These are phyloP conservation scores for Yponomeuta plumbellus DNA, from an alignment of 2,888 invertebrate species.

Conservation along the genomic window DNA sequence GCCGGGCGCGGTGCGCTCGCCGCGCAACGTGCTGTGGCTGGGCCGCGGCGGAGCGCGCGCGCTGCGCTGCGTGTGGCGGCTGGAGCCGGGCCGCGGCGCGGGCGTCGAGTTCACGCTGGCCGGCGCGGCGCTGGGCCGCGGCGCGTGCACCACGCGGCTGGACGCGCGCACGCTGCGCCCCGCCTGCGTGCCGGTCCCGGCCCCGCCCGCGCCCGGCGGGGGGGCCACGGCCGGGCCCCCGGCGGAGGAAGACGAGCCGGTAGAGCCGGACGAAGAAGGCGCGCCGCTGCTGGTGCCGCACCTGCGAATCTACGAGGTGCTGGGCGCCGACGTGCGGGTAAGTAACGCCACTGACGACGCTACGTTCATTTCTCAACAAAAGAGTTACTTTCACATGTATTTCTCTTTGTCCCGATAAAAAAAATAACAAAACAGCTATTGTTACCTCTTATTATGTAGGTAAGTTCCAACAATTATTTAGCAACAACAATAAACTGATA, in stretches of 20 bases:
- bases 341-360: constrained; percentile 24
- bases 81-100: constrained; percentile 79
- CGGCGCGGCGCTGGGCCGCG: constrained; percentile 82
- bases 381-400: background rate
- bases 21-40: constrained; percentile 88
- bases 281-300: constrained; percentile 67
- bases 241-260: constrained; percentile 28
- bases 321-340: constrained; percentile 81
- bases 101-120: constrained; percentile 81
- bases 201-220: constrained; percentile 23
- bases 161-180: constrained; percentile 84
- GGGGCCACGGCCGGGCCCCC: constrained; percentile 20
- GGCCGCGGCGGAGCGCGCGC: constrained; percentile 88
- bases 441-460: too few species aligned
- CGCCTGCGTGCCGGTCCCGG: constrained; percentile 40
- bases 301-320: constrained; percentile 80
- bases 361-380: background rate
- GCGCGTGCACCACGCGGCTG: constrained; percentile 80
- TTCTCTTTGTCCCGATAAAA: too few species aligned
- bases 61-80: constrained; percentile 85
- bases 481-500: too few species aligned
- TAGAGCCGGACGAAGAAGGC: constrained; percentile 36
- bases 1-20: constrained; percentile 80
- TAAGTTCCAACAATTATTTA: too few species aligned
- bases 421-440: background rate